Percentiles rank a stretch among this genome's conserved stretches.
Evolutionary conservation across 2,113 vertebrate genomes (phyloP).

Genomic region (Tenebrosternarchus preto): DNA sequence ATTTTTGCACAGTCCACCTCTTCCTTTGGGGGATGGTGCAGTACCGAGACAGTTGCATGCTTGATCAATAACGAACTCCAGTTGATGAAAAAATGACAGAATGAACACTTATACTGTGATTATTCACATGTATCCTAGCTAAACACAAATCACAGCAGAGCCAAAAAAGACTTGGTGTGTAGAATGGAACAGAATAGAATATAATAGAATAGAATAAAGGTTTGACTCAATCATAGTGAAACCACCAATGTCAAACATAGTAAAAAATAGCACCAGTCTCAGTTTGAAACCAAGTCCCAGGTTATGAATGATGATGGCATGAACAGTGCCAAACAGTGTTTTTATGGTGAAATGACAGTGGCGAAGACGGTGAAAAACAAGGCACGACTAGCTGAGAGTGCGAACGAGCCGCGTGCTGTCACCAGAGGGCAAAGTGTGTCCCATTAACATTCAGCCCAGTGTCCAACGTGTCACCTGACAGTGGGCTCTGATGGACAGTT

Average conservation of each 20-base stretch:
- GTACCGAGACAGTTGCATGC: slow-evolving; percentile 38
- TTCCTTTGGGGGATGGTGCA: slow-evolving; percentile 3
- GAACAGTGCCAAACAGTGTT: slow-evolving; percentile 32
- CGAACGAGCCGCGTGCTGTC: slow-evolving; percentile 23
- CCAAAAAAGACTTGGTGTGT: background rate
- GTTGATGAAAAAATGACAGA: slow-evolving; percentile 41
- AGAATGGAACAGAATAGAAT: background rate
- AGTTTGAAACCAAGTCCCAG: slow-evolving; percentile 10
- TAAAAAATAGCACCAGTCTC: too few species aligned
- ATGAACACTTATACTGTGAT: slow-evolving; percentile 12
- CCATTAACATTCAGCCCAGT: slow-evolving; percentile 43
- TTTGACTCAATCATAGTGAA: slow-evolving; percentile 1
- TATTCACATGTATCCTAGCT: slow-evolving; percentile 26
- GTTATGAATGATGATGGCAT: slow-evolving; percentile 35
- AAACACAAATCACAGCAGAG: slow-evolving; percentile 14
- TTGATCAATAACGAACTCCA: slow-evolving; percentile 54
- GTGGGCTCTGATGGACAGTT: slow-evolving; percentile 50
- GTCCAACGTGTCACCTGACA: slow-evolving; percentile 39
- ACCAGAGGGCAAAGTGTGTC: slow-evolving; percentile 39
- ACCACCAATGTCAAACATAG: background rate
- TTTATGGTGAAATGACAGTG: slow-evolving; percentile 44
- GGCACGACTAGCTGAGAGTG: slow-evolving; percentile 34
- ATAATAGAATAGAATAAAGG: slow-evolving; percentile 21
- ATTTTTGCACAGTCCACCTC: slow-evolving; percentile 9
- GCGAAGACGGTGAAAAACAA: slow-evolving; percentile 32